Evolutionary conservation across 2,113 vertebrate genomes (phyloP).

Genomic region (Bombycilla garrulus): DNA sequence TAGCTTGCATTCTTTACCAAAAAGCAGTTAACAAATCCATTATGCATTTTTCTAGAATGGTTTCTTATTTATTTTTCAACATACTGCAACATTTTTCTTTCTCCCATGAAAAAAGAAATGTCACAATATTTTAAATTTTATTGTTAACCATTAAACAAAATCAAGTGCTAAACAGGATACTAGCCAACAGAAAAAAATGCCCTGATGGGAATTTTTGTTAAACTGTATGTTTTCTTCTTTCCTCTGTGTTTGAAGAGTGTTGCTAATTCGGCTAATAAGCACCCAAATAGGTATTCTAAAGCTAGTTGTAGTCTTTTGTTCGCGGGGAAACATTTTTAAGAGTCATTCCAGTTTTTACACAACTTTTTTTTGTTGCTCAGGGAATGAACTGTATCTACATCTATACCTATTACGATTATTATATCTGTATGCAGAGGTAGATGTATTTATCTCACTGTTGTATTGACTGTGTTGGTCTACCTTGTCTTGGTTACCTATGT

Average conservation of each 20-base stretch:
- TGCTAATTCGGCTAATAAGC: neutral
- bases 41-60: neutral
- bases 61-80: neutral
- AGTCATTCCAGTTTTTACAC: neutral
- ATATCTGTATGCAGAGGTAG: too few relatives aligned
- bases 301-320: neutral
- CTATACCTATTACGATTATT: too few relatives aligned
- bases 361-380: neutral
- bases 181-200: neutral
- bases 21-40: neutral
- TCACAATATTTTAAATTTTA: neutral
- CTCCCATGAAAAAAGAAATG: neutral
- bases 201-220: neutral
- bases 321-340: neutral
- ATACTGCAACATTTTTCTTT: neutral
- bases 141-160: neutral
- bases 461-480: neutral
- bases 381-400: neutral
- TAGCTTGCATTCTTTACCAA: neutral
- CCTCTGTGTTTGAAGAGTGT: neutral
- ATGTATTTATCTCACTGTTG: neutral
- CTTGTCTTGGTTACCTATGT: neutral
- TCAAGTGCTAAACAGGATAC: neutral
- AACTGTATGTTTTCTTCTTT: neutral
- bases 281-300: neutral